A percentile compares a stretch with the other conserved stretches of the same genome.
These are phyloP conservation scores for Stenurella melanura DNA, from an alignment of 2,888 invertebrate genomes.

Conservation along the genomic window DNA sequence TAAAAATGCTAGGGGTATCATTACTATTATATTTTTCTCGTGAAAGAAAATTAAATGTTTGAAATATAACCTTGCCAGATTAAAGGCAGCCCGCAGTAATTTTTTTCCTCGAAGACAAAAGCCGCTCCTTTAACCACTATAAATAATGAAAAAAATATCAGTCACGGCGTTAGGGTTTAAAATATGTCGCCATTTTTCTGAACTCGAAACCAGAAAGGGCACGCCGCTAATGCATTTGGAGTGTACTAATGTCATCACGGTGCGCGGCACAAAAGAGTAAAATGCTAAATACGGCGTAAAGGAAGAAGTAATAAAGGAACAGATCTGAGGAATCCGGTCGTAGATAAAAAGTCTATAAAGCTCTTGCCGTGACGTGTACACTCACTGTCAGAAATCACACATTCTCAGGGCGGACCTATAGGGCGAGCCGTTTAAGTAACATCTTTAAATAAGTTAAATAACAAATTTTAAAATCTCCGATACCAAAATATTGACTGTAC, in stretches of 20 bases:
- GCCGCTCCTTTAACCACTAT: background rate
- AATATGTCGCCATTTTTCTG: constrained; percentile 1
- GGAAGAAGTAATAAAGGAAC: constrained; percentile 7
- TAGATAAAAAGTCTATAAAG: background rate
- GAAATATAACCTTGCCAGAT: background rate
- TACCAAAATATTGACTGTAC: no score
- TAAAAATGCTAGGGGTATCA: no score
- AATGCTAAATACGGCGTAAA: constrained; percentile 7
- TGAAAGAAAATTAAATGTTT: background rate
- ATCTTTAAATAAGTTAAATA: no score
- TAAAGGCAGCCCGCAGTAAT: constrained; percentile 5
- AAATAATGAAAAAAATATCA: constrained; percentile 1
- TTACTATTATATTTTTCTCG: background rate
- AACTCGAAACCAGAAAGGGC: constrained; percentile 2
- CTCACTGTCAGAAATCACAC: background rate
- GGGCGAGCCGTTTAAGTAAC: background rate
- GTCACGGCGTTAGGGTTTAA: background rate
- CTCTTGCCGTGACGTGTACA: background rate
- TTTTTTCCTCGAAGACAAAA: background rate
- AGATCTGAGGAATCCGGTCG: constrained; percentile 7
- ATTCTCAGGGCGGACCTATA: background rate
- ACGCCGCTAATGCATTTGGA: constrained; percentile 1
- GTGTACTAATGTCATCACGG: constrained; percentile 7
- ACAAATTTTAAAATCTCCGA: no score
- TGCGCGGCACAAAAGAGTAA: constrained; percentile 3